A percentile compares a stretch with the other conserved stretches of the same genome.
phyloP scores from a whole-genome alignment of 35 echinoderm and acorn worm species.

The Patiria miniata region DNA sequence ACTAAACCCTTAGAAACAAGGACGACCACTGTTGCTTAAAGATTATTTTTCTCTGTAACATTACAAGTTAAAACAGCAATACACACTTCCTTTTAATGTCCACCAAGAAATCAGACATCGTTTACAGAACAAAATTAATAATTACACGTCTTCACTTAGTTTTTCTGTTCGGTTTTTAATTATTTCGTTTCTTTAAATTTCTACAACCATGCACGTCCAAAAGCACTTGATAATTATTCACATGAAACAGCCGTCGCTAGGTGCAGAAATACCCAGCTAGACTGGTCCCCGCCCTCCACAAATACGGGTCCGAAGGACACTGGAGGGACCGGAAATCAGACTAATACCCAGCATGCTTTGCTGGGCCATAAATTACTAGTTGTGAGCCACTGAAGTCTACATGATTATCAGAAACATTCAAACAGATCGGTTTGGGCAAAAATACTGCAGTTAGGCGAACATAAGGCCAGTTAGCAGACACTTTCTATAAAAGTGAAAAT shows the following conservation, averaged over 20 bases:
- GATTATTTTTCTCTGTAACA: background rate
- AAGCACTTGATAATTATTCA: constrained; percentile 11
- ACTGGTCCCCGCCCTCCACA: background rate
- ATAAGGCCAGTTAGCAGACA: no score
- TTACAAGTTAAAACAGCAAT: background rate
- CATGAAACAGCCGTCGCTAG: constrained; percentile 6
- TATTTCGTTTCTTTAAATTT: background rate
- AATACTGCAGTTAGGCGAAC: no score
- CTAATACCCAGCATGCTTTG: no score
- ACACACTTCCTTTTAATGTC: background rate
- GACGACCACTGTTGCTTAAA: background rate
- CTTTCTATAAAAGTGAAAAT: no score
- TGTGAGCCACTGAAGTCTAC: no score
- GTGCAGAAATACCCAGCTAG: background rate
- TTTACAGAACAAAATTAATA: background rate
- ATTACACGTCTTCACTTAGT: background rate
- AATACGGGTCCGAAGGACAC: no score
- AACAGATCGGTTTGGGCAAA: no score
- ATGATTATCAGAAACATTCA: no score
- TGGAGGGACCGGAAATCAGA: no score
- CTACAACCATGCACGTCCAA: constrained; percentile 25
- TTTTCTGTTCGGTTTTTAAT: background rate
- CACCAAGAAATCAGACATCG: background rate
- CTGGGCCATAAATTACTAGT: no score
- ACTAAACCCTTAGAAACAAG: background rate